Evolutionary conservation across 2,113 vertebrate species (phyloP).

Genomic region (Melanerpes formicivorus): DNA sequence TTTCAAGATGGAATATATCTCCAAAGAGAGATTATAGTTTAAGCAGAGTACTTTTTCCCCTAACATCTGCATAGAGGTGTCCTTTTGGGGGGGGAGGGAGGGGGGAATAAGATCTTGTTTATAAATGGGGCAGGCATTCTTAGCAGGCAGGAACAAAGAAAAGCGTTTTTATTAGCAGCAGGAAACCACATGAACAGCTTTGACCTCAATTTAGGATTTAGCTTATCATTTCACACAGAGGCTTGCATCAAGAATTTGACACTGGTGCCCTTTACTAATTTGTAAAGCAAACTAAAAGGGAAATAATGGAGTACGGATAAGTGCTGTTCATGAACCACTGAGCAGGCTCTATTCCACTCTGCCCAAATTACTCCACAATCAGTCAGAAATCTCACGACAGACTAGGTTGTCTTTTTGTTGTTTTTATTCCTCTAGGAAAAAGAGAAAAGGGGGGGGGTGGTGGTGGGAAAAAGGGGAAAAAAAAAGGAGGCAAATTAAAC

Average conservation of each 20-base stretch:
- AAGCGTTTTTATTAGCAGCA: constrained; percentile 68
- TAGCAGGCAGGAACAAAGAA: constrained; percentile 61
- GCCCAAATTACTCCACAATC: constrained; percentile 70
- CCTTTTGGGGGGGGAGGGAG: not conserved
- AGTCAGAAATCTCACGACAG: constrained; percentile 67
- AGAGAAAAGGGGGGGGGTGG: not conserved
- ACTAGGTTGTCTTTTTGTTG: constrained; percentile 67
- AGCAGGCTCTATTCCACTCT: constrained; percentile 69
- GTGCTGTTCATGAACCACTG: constrained; percentile 73
- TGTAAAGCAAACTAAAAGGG: constrained; percentile 74
- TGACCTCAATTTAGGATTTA: constrained; percentile 73
- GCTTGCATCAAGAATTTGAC: constrained; percentile 72
- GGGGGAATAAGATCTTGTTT: constrained; percentile 42
- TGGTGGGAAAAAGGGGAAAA: not conserved
- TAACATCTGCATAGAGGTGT: constrained; percentile 18
- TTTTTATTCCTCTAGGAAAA: constrained; percentile 41
- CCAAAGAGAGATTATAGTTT: not conserved
- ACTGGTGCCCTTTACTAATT: constrained; percentile 73
- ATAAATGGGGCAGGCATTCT: constrained; percentile 62
- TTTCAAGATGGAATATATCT: not conserved
- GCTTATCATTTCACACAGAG: constrained; percentile 73
- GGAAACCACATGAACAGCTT: constrained; percentile 67
- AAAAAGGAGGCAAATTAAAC: constrained; percentile 35
- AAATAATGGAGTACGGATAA: constrained; percentile 68
- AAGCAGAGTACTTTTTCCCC: not conserved